phyloP scores from a whole-genome alignment of 2,888 invertebrate genomes.

The Glaucopsyche alexis region DNA sequence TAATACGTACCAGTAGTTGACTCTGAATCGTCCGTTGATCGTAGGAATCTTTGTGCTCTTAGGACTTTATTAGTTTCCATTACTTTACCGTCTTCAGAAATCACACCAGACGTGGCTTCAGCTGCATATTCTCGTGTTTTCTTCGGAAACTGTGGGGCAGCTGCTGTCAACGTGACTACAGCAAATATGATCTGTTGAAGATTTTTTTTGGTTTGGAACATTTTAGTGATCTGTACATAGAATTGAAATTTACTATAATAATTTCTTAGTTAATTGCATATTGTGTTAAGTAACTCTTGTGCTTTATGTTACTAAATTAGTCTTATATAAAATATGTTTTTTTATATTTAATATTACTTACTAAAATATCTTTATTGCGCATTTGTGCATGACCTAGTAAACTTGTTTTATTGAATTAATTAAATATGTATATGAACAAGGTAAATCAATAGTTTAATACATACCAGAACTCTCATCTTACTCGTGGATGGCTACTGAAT shows the following conservation, averaged over 20 bases:
- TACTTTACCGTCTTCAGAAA: not conserved
- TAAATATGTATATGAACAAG: not conserved
- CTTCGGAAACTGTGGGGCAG: not conserved
- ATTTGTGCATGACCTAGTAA: not conserved
- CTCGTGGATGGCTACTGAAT: constrained; percentile 10
- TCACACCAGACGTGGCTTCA: not conserved
- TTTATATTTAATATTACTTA: no score
- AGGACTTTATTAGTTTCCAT: not conserved
- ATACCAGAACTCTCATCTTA: constrained; percentile 28
- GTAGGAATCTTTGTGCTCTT: not conserved
- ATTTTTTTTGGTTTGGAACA: not conserved
- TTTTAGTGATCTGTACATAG: not conserved
- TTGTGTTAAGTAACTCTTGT: no score
- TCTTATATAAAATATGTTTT: no score
- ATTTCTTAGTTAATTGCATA: no score
- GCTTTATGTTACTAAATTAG: no score
- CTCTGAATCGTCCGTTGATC: constrained; percentile 4
- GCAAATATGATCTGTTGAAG: constrained; percentile 1
- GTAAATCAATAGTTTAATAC: constrained; percentile 7
- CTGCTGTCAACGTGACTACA: not conserved
- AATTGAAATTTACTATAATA: no score
- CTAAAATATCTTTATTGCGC: not conserved
- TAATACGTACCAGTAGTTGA: constrained; percentile 8
- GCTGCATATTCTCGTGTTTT: no score
- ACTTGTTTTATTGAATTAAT: not conserved